Percentiles rank a stretch among this genome's conserved stretches.
These are phyloP conservation scores for Podocnemis expansa DNA, from an alignment of 2,113 vertebrate genomes.

Conservation along the genomic window DNA sequence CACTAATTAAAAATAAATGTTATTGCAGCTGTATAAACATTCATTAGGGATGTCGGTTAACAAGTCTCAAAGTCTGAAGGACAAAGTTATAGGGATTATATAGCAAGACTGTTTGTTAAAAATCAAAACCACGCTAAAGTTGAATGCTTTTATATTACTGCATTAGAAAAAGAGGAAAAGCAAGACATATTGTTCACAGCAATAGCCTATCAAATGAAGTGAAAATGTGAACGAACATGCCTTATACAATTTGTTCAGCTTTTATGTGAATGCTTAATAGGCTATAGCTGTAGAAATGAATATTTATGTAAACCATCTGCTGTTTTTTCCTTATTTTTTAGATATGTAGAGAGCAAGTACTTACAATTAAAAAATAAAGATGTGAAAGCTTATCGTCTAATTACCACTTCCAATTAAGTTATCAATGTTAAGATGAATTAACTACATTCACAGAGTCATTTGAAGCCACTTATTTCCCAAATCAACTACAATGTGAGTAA, in stretches of 20 bases:
- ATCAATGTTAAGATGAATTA: background rate
- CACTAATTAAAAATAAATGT: background rate
- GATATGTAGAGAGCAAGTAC: slow-evolving; percentile 23
- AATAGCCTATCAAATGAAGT: slow-evolving; percentile 56
- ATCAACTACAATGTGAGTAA: background rate
- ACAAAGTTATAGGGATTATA: slow-evolving; percentile 13
- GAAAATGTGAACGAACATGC: slow-evolving; percentile 27
- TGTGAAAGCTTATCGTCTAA: slow-evolving; percentile 1
- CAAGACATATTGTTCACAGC: slow-evolving; percentile 30
- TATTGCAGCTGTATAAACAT: background rate
- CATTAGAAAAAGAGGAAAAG: slow-evolving; percentile 21
- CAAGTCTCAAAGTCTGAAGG: background rate
- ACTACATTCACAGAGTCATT: background rate
- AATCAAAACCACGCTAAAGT: slow-evolving; percentile 22
- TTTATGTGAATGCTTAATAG: slow-evolving; percentile 21
- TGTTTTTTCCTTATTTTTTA: slow-evolving; percentile 48
- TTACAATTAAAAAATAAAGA: slow-evolving; percentile 15
- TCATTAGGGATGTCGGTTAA: background rate
- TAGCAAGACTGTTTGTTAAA: slow-evolving; percentile 12
- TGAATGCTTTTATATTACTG: slow-evolving; percentile 28
- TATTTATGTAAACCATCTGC: slow-evolving; percentile 70
- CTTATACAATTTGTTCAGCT: slow-evolving; percentile 24
- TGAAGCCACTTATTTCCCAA: background rate
- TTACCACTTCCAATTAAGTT: background rate
- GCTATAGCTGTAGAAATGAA: slow-evolving; percentile 54